Conservation (phyloP, 2,888 invertebrate species). For the Amphipyra berbera region DNA sequence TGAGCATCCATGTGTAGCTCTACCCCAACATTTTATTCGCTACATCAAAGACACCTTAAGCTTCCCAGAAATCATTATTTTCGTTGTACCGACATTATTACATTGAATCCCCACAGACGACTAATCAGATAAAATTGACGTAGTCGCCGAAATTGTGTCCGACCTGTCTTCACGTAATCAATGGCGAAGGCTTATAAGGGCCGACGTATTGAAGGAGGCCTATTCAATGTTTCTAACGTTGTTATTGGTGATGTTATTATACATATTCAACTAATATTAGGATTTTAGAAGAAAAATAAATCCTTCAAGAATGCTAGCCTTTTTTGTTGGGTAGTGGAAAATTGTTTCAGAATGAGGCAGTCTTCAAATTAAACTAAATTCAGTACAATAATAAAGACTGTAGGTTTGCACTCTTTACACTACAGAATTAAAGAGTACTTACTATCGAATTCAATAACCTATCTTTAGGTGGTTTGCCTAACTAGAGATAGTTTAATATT, state of each 20-base stretch:
- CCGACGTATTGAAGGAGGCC: constrained; percentile 42
- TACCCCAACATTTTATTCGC: constrained; percentile 14
- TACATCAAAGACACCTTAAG: constrained; percentile 41
- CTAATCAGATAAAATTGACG: constrained; percentile 70
- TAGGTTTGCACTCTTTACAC: too few relatives aligned
- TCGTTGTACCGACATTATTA: constrained; percentile 46
- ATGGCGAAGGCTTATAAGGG: constrained; percentile 59
- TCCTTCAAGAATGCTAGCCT: neutral
- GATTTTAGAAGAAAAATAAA: constrained; percentile 2
- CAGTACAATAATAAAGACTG: too few relatives aligned
- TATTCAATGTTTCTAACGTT: constrained; percentile 50
- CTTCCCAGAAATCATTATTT: constrained; percentile 46
- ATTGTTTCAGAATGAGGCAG: neutral
- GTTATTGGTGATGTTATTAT: constrained; percentile 48
- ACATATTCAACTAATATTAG: constrained; percentile 19
- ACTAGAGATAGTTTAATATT: too few relatives aligned
- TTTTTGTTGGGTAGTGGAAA: neutral
- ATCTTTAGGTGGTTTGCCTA: too few relatives aligned
- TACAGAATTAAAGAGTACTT: too few relatives aligned
- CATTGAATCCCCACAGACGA: constrained; percentile 60
- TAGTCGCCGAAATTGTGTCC: constrained; percentile 64
- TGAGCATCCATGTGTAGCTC: neutral
- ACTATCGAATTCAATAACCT: too few relatives aligned
- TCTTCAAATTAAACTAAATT: too few relatives aligned
- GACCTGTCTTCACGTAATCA: constrained; percentile 63